Conservation (phyloP, 2,797 vertebrate species). For the Oceanodroma leucorhoa region DNA sequence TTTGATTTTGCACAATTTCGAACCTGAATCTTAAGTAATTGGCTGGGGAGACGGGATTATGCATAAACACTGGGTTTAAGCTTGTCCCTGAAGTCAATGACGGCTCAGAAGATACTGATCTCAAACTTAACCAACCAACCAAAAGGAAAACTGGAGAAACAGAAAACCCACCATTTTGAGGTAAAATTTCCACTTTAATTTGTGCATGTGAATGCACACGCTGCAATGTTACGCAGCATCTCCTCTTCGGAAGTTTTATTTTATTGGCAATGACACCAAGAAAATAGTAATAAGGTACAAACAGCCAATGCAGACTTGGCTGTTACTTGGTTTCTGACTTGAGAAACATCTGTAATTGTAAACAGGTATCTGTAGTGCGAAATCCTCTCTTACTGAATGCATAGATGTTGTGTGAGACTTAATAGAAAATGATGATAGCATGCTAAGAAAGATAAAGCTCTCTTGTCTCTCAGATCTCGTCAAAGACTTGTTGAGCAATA, state of each 20-base stretch:
- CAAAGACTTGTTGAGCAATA: conserved; percentile 27
- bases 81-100: background rate
- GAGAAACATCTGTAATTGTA: background rate
- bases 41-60: background rate
- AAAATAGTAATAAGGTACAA: conserved; percentile 1
- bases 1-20: conserved; percentile 29
- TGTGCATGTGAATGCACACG: background rate
- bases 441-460: conserved; percentile 15
- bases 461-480: background rate
- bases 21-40: background rate
- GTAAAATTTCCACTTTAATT: background rate
- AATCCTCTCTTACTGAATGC: background rate
- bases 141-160: background rate
- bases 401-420: background rate
- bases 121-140: background rate
- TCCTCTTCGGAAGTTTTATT: background rate
- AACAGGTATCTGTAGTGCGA: background rate
- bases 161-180: background rate
- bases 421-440: background rate
- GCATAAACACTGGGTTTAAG: background rate
- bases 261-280: background rate
- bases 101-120: background rate
- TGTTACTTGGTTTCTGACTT: background rate
- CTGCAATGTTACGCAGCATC: background rate
- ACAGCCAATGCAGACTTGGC: background rate